A percentile compares a stretch with the other conserved stretches of the same genome.
These are phyloP conservation scores for Saccostrea cuccullata DNA, from an alignment of 1,140 invertebrate species.

Conservation along the genomic window DNA sequence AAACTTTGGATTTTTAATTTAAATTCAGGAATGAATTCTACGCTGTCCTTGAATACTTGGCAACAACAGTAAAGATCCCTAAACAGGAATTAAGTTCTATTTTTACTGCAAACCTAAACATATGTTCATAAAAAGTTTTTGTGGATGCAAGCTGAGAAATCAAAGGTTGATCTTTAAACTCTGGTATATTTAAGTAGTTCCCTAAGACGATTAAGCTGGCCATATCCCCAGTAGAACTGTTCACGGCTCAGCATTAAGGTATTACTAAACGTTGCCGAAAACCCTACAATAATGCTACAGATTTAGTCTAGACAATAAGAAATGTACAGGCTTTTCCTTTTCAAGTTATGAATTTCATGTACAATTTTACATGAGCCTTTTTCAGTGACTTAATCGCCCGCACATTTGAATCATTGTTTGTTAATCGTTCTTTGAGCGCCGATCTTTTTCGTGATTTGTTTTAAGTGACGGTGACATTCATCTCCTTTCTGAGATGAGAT, in stretches of 20 bases:
- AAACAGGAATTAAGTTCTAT: conserved; percentile 14
- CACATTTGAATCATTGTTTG: conserved; percentile 30
- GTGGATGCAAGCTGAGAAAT: conserved; percentile 11
- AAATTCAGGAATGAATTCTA: too few species aligned
- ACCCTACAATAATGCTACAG: conserved; percentile 11
- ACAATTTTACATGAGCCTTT: conserved; percentile 16
- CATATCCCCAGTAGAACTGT: conserved; percentile 21
- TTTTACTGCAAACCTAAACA: conserved; percentile 37
- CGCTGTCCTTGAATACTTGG: not conserved
- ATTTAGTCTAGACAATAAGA: conserved; percentile 38
- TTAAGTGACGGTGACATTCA: conserved; percentile 27
- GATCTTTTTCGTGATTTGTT: conserved; percentile 31
- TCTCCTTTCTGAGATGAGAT: conserved; percentile 24
- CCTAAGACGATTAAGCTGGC: not conserved
- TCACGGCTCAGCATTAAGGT: conserved; percentile 5
- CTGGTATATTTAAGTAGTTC: conserved; percentile 23
- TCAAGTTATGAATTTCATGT: conserved; percentile 20
- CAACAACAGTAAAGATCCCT: not conserved
- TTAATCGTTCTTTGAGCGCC: conserved; percentile 27
- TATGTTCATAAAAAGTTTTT: not conserved
- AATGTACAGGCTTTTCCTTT: conserved; percentile 35
- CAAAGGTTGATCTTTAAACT: conserved; percentile 21
- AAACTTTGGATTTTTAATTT: too few species aligned
- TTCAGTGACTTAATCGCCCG: not conserved
- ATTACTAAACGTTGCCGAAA: not conserved